These are phyloP conservation scores for Brachionichthys hirsutus DNA, from an alignment of 2,113 vertebrate species.

Conservation along the genomic window DNA sequence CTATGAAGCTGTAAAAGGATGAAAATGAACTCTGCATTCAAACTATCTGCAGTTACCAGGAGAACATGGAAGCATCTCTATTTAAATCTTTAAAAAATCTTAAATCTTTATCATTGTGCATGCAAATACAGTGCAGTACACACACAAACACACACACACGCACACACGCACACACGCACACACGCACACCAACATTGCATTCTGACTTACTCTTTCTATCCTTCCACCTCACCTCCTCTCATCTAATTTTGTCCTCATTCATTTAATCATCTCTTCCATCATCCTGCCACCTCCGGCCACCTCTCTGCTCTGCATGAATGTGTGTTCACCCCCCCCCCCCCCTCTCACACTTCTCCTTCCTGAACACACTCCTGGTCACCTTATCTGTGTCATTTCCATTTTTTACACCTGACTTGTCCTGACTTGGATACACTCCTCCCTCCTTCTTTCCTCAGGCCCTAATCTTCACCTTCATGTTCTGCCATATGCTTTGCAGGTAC, in stretches of 20 bases:
- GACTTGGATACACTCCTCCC: not conserved
- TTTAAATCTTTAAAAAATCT: too few species aligned
- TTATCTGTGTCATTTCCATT: constrained; percentile 19
- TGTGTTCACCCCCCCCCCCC: constrained; percentile 39
- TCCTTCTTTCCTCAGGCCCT: not conserved
- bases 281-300: constrained; percentile 32
- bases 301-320: constrained; percentile 21
- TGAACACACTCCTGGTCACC: constrained; percentile 21
- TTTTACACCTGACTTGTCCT: not conserved
- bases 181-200: too few species aligned
- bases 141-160: too few species aligned
- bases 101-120: too few species aligned
- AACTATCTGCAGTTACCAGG: too few species aligned
- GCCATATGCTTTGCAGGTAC: constrained; percentile 77
- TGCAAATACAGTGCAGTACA: too few species aligned
- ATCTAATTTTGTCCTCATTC: constrained; percentile 54
- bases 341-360: constrained; percentile 9
- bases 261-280: constrained; percentile 63
- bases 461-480: not conserved
- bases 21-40: not conserved
- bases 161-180: too few species aligned
- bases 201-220: constrained; percentile 39
- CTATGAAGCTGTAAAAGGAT: constrained; percentile 11
- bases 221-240: constrained; percentile 21
- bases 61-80: too few species aligned